Base-by-base conservation (phyloP, 2,797 vertebrate genomes). In the Melanotaenia boesemani region DNA sequence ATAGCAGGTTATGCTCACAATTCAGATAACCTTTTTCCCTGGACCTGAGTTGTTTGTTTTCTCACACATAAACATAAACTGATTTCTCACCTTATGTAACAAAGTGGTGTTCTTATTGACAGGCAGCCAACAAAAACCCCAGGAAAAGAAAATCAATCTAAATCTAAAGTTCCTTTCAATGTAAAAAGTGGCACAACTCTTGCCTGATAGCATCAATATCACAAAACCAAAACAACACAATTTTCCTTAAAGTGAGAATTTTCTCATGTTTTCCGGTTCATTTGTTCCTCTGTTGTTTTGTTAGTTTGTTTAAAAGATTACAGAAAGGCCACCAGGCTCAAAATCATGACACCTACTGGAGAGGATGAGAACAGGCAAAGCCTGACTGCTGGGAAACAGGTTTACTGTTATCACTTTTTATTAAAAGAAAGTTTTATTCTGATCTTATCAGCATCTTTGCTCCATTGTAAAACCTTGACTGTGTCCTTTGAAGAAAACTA, bases 401-500 rank as follows among this genome's bases (percentile, higher is more conserved):
- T 59, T 44, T 12, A 9, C 5, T 60, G 3, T 54, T 30, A 30
- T 36, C 55, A 12, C 56, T 39, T 15, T 39, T 66, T 9, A 72
- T 54, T 36, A 22, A 32, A 22, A 34, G 54, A 68, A 72, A 4
- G n/a, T 62, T 74, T 67, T 6, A 44, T 54, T 54, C 15, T n/a
- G 20, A 18, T 10, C 44, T 72, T 60, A 79, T 77, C 79, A 66
- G 37, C 9, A 26, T 72, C 12, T 67, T 58, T 62, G 65, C 64
- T 70, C 59, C 3, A 48, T 39, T 30, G 63, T 72, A 54, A 77
- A 77, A 68, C 24, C 7, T 52, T 22, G 64, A 46, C 65, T 2
- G 15, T 77, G 75, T 79, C 80, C 78, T 90, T 88, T 81, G 76
- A 74, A 86, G 86, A 76, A 72, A 22, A 34, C 32, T 6, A 37